Conservation (phyloP, 2,113 vertebrate species). For the Gracilinanus agilis region DNA sequence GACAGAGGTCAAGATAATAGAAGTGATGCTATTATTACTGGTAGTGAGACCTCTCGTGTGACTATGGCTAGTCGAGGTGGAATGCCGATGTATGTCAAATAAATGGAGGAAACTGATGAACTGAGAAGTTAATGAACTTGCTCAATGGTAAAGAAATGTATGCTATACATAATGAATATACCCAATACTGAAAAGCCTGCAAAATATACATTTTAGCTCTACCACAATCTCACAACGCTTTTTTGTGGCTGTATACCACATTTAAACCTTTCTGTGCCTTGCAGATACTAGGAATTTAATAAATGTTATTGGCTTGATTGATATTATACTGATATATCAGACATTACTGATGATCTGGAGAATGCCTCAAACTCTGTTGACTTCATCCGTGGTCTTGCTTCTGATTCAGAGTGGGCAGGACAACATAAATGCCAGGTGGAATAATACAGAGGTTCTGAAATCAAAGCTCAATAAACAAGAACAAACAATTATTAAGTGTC, state of each 20-base stretch:
- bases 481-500: background rate
- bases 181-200: background rate
- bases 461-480: background rate
- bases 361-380: background rate
- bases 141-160: background rate
- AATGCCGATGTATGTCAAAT: background rate
- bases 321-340: background rate
- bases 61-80: background rate
- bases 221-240: background rate
- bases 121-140: background rate
- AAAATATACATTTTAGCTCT: background rate
- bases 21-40: background rate
- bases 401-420: background rate
- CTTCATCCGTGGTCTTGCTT: background rate
- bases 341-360: background rate
- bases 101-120: background rate
- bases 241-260: no score
- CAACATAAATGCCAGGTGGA: background rate
- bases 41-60: background rate
- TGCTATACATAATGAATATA: background rate
- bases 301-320: background rate
- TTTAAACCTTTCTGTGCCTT: no score
- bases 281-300: no score
- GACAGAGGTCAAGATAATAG: background rate
- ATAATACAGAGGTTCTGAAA: background rate